Conservation (phyloP, 2,888 invertebrate genomes). For the Dioctria linearis region DNA sequence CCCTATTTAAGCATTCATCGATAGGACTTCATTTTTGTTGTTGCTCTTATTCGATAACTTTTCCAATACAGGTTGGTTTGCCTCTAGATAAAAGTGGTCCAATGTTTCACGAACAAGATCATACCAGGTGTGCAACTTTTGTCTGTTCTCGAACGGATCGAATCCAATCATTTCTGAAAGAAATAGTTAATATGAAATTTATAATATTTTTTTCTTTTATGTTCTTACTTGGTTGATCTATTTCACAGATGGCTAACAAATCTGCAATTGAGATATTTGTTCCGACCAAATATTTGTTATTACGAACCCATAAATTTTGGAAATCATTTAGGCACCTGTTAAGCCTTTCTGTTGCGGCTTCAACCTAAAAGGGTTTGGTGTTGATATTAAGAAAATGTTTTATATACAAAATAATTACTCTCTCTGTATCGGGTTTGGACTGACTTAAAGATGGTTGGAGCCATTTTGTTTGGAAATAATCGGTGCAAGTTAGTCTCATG, state of each 20-base stretch:
- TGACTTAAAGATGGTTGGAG: constrained; percentile 73
- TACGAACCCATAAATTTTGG: constrained; percentile 72
- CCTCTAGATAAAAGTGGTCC: constrained; percentile 78
- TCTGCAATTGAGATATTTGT: constrained; percentile 80
- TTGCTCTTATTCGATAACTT: constrained; percentile 64
- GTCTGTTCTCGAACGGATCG: constrained; percentile 75
- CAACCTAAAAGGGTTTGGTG: constrained; percentile 61
- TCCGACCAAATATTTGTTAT: constrained; percentile 74
- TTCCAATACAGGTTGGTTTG: constrained; percentile 67
- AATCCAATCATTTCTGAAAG: constrained; percentile 78
- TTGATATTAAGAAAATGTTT: background rate
- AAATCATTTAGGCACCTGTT: constrained; percentile 74
- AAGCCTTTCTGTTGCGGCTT: constrained; percentile 71
- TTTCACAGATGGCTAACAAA: constrained; percentile 81
- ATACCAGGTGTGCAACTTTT: constrained; percentile 77
- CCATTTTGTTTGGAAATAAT: constrained; percentile 75
- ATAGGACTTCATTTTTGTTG: constrained; percentile 63
- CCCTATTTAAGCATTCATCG: constrained; percentile 61
- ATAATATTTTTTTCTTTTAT: constrained; percentile 23
- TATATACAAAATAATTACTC: constrained; percentile 64
- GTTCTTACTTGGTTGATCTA: constrained; percentile 82
- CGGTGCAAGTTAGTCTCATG: constrained; percentile 74
- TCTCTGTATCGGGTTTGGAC: constrained; percentile 69
- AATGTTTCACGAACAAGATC: constrained; percentile 75
- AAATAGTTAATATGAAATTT: constrained; percentile 30